Conservation (phyloP, 2,113 vertebrate species). For the Mastomys natalensis region DNA sequence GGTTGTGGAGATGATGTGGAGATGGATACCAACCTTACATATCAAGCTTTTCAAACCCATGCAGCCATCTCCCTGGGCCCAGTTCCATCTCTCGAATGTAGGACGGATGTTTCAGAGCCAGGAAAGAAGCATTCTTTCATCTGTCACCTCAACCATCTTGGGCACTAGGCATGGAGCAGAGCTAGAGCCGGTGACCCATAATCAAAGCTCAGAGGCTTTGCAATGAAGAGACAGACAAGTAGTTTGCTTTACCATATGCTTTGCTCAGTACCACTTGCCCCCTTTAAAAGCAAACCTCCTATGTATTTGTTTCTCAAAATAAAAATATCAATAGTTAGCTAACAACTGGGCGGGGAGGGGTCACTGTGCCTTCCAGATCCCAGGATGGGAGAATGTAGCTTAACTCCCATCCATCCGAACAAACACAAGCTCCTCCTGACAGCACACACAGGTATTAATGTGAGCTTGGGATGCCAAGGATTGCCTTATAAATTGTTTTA, state of each 20-base stretch:
- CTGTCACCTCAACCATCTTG: fast-evolving
- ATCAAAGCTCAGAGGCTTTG: fast-evolving
- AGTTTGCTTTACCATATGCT: fast-evolving
- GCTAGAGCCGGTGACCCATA: too few relatives aligned
- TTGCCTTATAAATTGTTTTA: neutral
- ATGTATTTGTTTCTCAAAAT: neutral
- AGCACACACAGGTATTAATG: neutral
- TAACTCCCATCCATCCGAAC: too few relatives aligned
- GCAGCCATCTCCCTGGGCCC: neutral
- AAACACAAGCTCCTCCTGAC: neutral
- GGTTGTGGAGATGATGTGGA: neutral
- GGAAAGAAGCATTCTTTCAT: neutral
- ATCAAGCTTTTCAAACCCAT: neutral
- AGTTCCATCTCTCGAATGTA: neutral
- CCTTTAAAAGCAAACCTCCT: neutral
- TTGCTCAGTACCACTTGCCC: too few relatives aligned
- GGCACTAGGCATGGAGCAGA: neutral
- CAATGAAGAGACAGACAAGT: fast-evolving
- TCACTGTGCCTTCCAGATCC: fast-evolving
- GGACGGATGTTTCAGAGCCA: neutral
- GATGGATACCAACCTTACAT: neutral
- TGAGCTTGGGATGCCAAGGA: neutral
- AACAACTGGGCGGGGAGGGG: fast-evolving
- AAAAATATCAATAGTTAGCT: neutral
- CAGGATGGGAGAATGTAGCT: fast-evolving